Evolutionary conservation across 30 jellyfish, hydroid and myxozoan genomes (phyloP).

Genomic region (Clytia hemisphaerica): DNA sequence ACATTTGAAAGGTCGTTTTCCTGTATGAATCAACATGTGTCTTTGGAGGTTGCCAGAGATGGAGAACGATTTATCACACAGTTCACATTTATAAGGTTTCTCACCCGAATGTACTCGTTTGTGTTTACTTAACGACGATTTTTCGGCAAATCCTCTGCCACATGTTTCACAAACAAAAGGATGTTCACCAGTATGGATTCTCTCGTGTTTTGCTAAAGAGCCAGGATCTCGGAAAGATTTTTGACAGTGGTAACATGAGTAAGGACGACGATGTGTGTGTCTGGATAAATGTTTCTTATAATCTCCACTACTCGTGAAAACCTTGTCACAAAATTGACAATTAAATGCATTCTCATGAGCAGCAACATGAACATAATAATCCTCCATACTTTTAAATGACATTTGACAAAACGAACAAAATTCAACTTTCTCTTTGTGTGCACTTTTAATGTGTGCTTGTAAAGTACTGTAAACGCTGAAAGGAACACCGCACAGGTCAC

Average conservation of each 20-base stretch:
- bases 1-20: conserved; percentile 89
- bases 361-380: conserved; percentile 62
- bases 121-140: conserved; percentile 82
- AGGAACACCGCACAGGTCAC: conserved; percentile 62
- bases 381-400: conserved; percentile 34
- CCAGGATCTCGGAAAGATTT: conserved; percentile 96
- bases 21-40: conserved; percentile 82
- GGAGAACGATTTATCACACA: conserved; percentile 85
- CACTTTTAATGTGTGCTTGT: conserved; percentile 72
- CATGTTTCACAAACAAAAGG: conserved; percentile 74
- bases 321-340: conserved; percentile 69
- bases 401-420: conserved; percentile 63
- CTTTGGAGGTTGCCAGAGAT: conserved; percentile 92
- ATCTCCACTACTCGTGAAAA: conserved; percentile 88
- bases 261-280: conserved; percentile 92
- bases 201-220: conserved; percentile 77
- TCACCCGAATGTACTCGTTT: conserved; percentile 86
- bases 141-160: conserved; percentile 83
- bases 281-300: conserved; percentile 73
- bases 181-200: conserved; percentile 93
- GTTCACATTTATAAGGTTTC: conserved; percentile 78
- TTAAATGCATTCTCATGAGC: conserved; percentile 79
- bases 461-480: conserved; percentile 79
- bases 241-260: conserved; percentile 72
- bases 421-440: conserved; percentile 46